Base-by-base conservation (phyloP, 2,888 invertebrate genomes). In the Catocala sponsa region DNA sequence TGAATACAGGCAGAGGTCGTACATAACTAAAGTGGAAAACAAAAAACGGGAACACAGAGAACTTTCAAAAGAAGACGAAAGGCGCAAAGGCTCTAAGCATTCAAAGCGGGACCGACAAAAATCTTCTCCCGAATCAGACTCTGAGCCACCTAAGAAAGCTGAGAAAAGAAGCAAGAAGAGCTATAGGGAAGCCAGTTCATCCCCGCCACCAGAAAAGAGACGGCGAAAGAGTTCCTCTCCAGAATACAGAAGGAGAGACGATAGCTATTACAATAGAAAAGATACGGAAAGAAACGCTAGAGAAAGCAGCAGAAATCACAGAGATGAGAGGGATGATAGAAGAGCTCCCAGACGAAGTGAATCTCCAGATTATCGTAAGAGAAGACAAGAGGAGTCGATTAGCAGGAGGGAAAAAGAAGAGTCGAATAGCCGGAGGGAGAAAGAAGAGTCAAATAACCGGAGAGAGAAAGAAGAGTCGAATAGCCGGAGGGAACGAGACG, bases 141-240 rank as follows among this genome's bases (percentile, higher is more conserved):
- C 74, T 1, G 89, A 88, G 56, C 82, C 85, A 54, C 66, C 66
- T 41, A 81, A 58, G 58, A 84, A 74, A 67, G 57, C 64, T 11
- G 86, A 88, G 0, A 89, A 87, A 58, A 82, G 83, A 70, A 86
- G 80, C 49, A 89, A 84, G 66, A 85, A 82, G 61, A 68, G 58
- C 25, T 58, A 82, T 38, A 81, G 84, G 72, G 89, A 88, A 5
- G 47, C 67, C 25, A 91, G 89, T 64, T 56, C 73, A 0, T 91
- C 93, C 0, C 90, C 92, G 0, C 87, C 87, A 4, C 91, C 91
- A 0, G 90, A 90, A 25, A 93, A 91, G 67, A 84, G 84, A 66
- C 82, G 90, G 2, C 85, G 88, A 1, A 85, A 77, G 55, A 92
- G 91, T 57, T 80, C 84, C 0, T 88, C 91, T 0, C 79, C 80